Evolutionary conservation across 1,140 invertebrate genomes (phyloP).

Genomic region (Ylistrum balloti): DNA sequence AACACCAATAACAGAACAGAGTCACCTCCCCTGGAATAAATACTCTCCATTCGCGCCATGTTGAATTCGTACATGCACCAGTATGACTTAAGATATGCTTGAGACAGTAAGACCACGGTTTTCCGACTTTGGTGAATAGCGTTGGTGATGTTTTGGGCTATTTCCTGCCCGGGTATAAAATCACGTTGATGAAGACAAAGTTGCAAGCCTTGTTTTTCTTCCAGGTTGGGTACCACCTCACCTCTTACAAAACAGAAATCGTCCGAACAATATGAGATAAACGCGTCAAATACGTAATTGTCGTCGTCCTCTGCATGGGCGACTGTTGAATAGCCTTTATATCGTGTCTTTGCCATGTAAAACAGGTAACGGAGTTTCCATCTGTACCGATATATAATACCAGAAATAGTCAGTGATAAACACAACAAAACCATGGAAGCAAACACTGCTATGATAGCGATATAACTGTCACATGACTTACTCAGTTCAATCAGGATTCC

Average conservation of each 20-base stretch:
- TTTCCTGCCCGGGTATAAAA: slow-evolving; percentile 76
- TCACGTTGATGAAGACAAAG: slow-evolving; percentile 72
- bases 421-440: slow-evolving; percentile 14
- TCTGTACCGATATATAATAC: no score
- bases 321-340: slow-evolving; percentile 45
- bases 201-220: slow-evolving; percentile 55
- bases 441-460: not conserved
- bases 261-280: slow-evolving; percentile 69
- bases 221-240: slow-evolving; percentile 55
- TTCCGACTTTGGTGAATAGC: slow-evolving; percentile 86
- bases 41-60: no score
- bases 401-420: slow-evolving; percentile 5
- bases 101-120: slow-evolving; percentile 86
- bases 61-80: slow-evolving; percentile 85
- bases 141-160: no score
- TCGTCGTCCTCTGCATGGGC: not conserved
- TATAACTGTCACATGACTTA: slow-evolving; percentile 34
- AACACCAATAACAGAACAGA: no score
- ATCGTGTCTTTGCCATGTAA: slow-evolving; percentile 58
- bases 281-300: slow-evolving; percentile 62
- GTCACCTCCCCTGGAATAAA: slow-evolving; percentile 52
- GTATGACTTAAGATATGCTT: slow-evolving; percentile 86
- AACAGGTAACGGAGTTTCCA: no score
- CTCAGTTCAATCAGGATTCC: not conserved
- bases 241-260: slow-evolving; percentile 61